Base-by-base conservation (phyloP, 2,113 vertebrate species). In the rat (Rattus norvegicus) region DNA sequence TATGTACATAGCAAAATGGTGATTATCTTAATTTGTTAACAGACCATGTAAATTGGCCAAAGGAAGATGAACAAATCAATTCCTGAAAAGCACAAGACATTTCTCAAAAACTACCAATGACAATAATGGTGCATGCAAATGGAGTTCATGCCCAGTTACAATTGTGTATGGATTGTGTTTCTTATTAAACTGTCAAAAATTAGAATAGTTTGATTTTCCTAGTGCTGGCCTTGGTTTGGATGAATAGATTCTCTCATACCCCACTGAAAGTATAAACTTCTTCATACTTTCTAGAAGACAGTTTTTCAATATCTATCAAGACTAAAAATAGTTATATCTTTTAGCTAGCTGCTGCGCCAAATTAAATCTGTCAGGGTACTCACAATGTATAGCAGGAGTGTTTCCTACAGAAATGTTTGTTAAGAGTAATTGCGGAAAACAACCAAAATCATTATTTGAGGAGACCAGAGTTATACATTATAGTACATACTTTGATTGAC, bases 21-120 rank as follows among this genome's bases (percentile, higher is more conserved):
- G 76, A 87, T 95, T 94, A 91, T 94, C 39, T 83, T 61, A 88
- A 95, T 91, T 91, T 92, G 70, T 1, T 54, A 67, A 95, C 87
- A 94, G 16, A 7, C 59, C 90, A 86, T n/a, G 11, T 0, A 77
- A 88, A 61, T 67, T 2, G 65, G 47, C 77, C 56, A 80, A 85
- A 24, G 47, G 95, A 88, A 75, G n/a, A 77, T 54, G 39, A 84
- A 52, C 26, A 94, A 90, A 86, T 1, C 5, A 79, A 79, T 85
- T 92, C 95, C n/a, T 67, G 47, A 43, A 90, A 92, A 95, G 14
- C 52, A 13, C 16, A 54, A 90, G 26, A 17, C 9, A 79, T 84
- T 90, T 63, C 36, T 84, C 14, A 96, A 81, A 89, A 76, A 80
- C 43, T 63, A 80, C 11, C 20, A 73, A 65, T 28, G 22, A 67